Conservation (phyloP, 1,140 invertebrate species). For the Drosophila seguyi region DNA sequence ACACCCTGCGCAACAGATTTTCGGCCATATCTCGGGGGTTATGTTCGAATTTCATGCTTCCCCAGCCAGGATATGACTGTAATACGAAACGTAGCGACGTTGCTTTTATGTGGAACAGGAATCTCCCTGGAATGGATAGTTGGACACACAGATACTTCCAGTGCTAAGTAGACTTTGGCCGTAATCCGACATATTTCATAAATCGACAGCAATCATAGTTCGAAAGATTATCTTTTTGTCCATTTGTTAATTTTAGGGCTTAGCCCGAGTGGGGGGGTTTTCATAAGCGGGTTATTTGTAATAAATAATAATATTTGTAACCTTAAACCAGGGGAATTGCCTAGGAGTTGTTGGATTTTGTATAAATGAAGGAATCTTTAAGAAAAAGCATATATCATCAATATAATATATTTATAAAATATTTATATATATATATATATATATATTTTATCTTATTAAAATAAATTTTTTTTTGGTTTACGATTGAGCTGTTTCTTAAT, state of each 20-base stretch:
- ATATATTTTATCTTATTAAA: no score
- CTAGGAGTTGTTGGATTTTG: no score
- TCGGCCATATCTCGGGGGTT: conserved; percentile 10
- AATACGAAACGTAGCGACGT: conserved; percentile 9
- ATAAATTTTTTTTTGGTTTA: not conserved
- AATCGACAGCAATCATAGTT: conserved; percentile 35
- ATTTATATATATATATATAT: no score
- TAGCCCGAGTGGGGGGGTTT: not conserved
- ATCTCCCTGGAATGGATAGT: conserved; percentile 3
- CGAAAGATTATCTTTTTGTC: conserved; percentile 8
- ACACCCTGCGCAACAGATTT: conserved; percentile 52
- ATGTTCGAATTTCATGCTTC: conserved; percentile 7
- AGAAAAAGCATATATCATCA: no score
- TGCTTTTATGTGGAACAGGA: not conserved
- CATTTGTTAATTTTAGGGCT: conserved; percentile 11
- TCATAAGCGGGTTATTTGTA: not conserved
- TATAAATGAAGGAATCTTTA: no score
- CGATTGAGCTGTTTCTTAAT: not conserved
- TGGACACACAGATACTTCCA: not conserved
- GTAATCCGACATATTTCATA: conserved; percentile 40
- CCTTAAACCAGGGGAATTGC: no score
- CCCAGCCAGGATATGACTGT: conserved; percentile 6
- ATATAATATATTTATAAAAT: no score
- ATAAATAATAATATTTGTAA: conserved; percentile 1
- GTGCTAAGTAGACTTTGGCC: conserved; percentile 24